Conservation (phyloP, 2,797 vertebrate species). For the Sebastes nivosus region DNA sequence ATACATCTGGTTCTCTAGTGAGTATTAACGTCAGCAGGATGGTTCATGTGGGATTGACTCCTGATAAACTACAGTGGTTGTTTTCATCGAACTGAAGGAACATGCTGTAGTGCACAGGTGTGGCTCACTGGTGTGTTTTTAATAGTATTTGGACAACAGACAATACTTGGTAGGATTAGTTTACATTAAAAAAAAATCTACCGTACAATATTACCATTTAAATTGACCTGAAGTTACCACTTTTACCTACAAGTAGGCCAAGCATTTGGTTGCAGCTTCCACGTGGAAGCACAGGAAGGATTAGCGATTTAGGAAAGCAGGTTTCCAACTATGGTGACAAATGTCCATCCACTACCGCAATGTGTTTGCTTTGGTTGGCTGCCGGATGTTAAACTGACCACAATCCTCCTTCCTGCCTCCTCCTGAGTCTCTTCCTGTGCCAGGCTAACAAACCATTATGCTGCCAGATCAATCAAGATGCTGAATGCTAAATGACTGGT, state of each 20-base stretch:
- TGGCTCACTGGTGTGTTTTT: background rate
- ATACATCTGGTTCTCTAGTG: background rate
- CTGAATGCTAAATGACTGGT: conserved; percentile 56
- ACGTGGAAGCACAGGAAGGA: background rate
- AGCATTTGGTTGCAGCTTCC: background rate
- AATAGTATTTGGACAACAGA: background rate
- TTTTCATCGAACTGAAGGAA: background rate
- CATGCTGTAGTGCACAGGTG: background rate
- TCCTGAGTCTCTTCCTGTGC: conserved; percentile 54
- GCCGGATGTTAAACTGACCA: conserved; percentile 53
- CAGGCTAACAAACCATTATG: conserved; percentile 64
- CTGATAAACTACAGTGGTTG: background rate
- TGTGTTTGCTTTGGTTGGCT: conserved; percentile 48
- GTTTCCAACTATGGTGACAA: conserved; percentile 19
- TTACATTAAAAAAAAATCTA: background rate
- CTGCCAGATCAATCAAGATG: conserved; percentile 62
- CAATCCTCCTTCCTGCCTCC: conserved; percentile 56
- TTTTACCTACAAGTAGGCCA: background rate
- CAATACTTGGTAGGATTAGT: background rate
- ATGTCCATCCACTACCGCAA: conserved; percentile 9
- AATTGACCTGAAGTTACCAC: background rate
- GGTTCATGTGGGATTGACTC: background rate
- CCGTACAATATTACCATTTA: background rate
- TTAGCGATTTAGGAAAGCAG: background rate
- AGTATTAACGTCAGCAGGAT: background rate